Base-by-base conservation (phyloP, 1,140 invertebrate genomes). In the Dendrolimus kikuchii region DNA sequence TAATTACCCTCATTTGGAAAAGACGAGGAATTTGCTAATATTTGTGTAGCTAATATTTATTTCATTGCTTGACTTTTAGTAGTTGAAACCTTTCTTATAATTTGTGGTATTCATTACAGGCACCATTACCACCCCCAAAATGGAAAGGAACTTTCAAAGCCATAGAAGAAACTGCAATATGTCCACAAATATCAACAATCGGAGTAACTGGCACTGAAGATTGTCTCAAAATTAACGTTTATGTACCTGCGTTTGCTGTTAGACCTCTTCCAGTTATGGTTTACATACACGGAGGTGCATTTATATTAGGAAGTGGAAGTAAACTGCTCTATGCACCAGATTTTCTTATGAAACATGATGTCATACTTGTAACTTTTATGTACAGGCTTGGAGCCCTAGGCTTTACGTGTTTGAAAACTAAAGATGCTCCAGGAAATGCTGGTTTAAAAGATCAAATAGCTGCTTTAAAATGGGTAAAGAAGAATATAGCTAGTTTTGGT, bases 391-490 rank as follows among this genome's bases (percentile, higher is more conserved):
- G 55, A 0, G 23, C 44, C 6, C 46, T 57, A 9, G 60, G 60
- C n/a, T 58, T 57, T 43, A 6, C 58, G 0, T 57, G 55, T 39
- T n/a, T 55, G 5, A 38, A 37, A 4, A 55, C 46, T 7, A 45
- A 45, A 10, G 41, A 57, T 41, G 53, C 47, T 23, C 44, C 51
- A 6, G 55, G 48, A 4, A 62, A 62, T 36, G 52, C 53, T 38
- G 60, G 55, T 4, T 37, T 62, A n/a, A 62, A 62, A 51, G 60
- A 62, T 10, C 60, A 62, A 10, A 9, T 47, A 7, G 23, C 53
- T 8, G 60, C 60, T 6, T 36, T 62, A 4, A 49, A 40, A 40
- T 62, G 60, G 60, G 42, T 62, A 7, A 51, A 62, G 52, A 46
- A 49, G 7, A 61, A 61, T 40, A 54, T 61, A 40, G 54, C 36